Evolutionary conservation across 2,888 invertebrate genomes (phyloP), one percentile per base, ranked within the genome.

Genomic region (Parasteatoda lunata): DNA sequence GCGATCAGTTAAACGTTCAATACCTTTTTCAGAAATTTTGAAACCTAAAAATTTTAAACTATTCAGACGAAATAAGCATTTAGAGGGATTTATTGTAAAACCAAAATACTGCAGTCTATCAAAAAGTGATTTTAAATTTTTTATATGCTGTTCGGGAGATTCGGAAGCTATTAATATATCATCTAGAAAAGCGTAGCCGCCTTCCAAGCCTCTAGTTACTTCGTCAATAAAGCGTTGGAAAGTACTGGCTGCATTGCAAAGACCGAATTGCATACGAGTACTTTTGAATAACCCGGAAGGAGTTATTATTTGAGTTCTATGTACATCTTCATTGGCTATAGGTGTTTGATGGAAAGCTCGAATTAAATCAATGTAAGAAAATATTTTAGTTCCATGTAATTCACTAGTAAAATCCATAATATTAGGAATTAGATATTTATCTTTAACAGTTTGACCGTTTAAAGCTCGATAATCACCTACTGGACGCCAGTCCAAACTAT

Each of bases 231-330:
- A n/a, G n/a, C 65, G 3, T 48, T 59, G 70, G 76, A 78, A 77
- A 4, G 78, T 84, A 0, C 9, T 7, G 3, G 73, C 4, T n/a
- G 81, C 81, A n/a, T 73, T 73, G 54, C 52, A 66, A 0, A 73
- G n/a, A 5, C 73, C 54, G 73, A 81, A 81, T 47, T 81, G 73
- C 73, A 73, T 66, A 7, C 73, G 66, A 3, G 72, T 82, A n/a
- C 64, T 76, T 68, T 76, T 48, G 49, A 51, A 30, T 47, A 68
- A 13, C 8, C 54, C 54, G 54, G 13, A 54, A 54, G 54, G 54
- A 11, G 54, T 54, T 54, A 54, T 54, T 11, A 54, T 3, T 54
- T 8, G 9, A 54, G 5, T 2, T 71, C n/a, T 72, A 8, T 6
- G 52, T 9, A 72, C 9, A 72, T 72, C 5, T 51, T 72, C 30